Base-by-base conservation (phyloP, 2,888 invertebrate genomes). In the Trilocha varians region DNA sequence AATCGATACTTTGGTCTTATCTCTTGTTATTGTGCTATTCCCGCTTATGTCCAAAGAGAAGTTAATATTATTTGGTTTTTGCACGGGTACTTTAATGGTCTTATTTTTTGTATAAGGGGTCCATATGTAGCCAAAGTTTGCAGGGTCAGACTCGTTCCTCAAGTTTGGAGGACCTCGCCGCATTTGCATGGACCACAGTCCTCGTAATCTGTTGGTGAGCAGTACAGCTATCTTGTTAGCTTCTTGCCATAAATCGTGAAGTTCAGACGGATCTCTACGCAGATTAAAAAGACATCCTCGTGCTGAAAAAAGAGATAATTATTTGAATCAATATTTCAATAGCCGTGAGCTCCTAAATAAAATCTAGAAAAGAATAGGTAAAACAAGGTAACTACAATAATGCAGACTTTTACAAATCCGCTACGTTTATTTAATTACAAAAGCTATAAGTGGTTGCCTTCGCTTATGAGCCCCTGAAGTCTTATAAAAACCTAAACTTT, bases 211-310 rank as follows among this genome's bases (percentile, higher is more conserved):
- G 52, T 60, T 88, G 61, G 68, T 73, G 3, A 84, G 49, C 13
- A 76, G 43, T 0, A 55, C 50, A 1, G 71, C 88, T 9, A 90
- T 87, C 48, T 85, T 86, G 4, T 83, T 83, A 8, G 88, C 87
- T 41, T 71, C 77, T 38, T 70, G 63, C 64, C 88, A 87, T 36
- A 90, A 63, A 59, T 96, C 93, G 55, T 89, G 89, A 40, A 90
- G 90, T 68, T 96, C 95, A 58, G 93, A 91, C 0, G 95, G 95
- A 69, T 96, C 96, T 39, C 87, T 87, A 0, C 89, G 88, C 35
- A 96, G 88, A 65, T 96, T 91, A 73, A 90, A 96, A 11, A 92
- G 82, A 56, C 92, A 92, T n/a, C 90, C 89, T 4, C 88, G 85
- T 33, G 70, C 89, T 89, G 63, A 49, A 79, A 79, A 46, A 25